Evolutionary conservation across 1,140 invertebrate genomes (phyloP).

Genomic region (Ostrea denselamellosa): DNA sequence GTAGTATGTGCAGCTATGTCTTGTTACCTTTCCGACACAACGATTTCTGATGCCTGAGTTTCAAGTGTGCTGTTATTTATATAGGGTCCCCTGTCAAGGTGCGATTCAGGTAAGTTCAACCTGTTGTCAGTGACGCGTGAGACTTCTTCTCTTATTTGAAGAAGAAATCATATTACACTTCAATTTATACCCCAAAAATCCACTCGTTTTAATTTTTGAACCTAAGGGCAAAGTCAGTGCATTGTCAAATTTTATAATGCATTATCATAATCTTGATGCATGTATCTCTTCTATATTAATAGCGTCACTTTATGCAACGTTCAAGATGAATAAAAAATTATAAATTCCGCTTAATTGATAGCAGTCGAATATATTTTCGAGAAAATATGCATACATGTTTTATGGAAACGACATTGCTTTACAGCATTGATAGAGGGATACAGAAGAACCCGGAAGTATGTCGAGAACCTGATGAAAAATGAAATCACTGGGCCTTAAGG

Average conservation of each 20-base stretch:
- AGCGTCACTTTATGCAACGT: not conserved
- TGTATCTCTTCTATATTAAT: not conserved
- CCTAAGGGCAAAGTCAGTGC: not conserved
- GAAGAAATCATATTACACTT: constrained; percentile 21
- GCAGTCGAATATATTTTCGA: not conserved
- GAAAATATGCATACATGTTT: not conserved
- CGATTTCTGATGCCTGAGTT: constrained; percentile 28
- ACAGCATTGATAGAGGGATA: not conserved
- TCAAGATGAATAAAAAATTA: not conserved
- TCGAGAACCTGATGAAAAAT: not conserved
- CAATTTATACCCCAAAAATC: constrained; percentile 2
- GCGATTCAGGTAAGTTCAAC: constrained; percentile 34
- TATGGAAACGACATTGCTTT: not conserved
- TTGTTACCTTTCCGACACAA: constrained; percentile 23
- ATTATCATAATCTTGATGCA: not conserved
- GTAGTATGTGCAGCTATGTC: not conserved
- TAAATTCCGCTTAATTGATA: not conserved
- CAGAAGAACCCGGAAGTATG: constrained; percentile 6
- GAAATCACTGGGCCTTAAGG: not conserved
- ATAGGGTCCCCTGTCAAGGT: constrained; percentile 32
- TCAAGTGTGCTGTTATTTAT: constrained; percentile 25
- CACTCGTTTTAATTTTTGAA: constrained; percentile 24
- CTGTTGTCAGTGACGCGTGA: constrained; percentile 33
- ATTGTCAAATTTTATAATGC: constrained; percentile 1
- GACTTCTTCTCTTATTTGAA: constrained; percentile 28